Evolutionary conservation across 2,888 invertebrate genomes (phyloP).

Genomic region (Ophion obscuratus): DNA sequence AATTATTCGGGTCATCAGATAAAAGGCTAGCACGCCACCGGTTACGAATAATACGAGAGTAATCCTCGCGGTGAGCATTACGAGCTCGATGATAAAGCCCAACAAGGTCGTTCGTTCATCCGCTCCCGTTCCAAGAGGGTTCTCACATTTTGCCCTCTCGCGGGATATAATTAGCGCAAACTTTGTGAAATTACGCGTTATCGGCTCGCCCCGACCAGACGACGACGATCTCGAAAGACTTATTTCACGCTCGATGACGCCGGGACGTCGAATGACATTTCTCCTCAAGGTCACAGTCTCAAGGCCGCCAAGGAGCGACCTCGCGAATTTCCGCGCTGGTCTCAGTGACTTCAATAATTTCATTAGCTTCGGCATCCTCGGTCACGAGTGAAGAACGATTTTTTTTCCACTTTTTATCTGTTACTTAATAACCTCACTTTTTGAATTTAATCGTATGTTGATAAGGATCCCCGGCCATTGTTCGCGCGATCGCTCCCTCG

Average conservation of each 20-base stretch:
- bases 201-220: slow-evolving; percentile 24
- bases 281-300: slow-evolving; percentile 35
- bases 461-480: slow-evolving; percentile 62
- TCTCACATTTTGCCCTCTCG: slow-evolving; percentile 65
- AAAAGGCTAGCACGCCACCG: slow-evolving; percentile 67
- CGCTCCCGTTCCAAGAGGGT: slow-evolving; percentile 56
- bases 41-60: slow-evolving; percentile 70
- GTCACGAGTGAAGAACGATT: not conserved
- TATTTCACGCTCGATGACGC: slow-evolving; percentile 41
- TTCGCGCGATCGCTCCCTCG: slow-evolving; percentile 36
- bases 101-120: slow-evolving; percentile 66
- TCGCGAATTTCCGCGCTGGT: slow-evolving; percentile 30
- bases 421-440: slow-evolving; percentile 36
- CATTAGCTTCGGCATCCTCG: slow-evolving; percentile 39
- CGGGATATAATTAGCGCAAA: slow-evolving; percentile 60
- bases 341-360: slow-evolving; percentile 42
- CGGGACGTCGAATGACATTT: slow-evolving; percentile 42
- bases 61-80: slow-evolving; percentile 68
- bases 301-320: slow-evolving; percentile 24
- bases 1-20: slow-evolving; percentile 71
- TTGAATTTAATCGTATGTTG: slow-evolving; percentile 46
- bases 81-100: slow-evolving; percentile 55
- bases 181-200: slow-evolving; percentile 44
- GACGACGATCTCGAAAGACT: slow-evolving; percentile 24
- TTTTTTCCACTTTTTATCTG: slow-evolving; percentile 6